Base-by-base conservation (phyloP, 2,113 vertebrate genomes). In the Trogon surrucura region DNA sequence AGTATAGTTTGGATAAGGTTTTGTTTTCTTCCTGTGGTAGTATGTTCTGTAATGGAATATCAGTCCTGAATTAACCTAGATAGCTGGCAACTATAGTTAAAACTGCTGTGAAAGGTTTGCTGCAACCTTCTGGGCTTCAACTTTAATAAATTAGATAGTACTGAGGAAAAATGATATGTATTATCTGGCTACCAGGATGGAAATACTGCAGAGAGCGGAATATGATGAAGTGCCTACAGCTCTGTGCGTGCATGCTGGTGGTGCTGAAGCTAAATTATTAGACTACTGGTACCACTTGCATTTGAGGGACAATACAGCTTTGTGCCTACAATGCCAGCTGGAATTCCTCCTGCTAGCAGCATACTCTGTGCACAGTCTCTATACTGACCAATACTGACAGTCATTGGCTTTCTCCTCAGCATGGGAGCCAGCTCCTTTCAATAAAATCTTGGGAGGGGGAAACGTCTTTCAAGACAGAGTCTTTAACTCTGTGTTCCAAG, bases 401-500 rank as follows among this genome's bases (percentile, higher is more conserved):
- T 38, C 54, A 8, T 16, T 51, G 71, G 36, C 38, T 74, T 71
- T 60, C n/a, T 51, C 45, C 66, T 87, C 8, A 23, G 47, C 16
- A 60, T 10, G 38, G 70, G 23, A 89, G 36, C 65, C 32, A 34
- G 27, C 6, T 41, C 27, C 65, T 62, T 66, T 32, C 79, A 34
- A 12, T 57, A 41, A 13, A n/a, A 78, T 44, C 11, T 1, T 18
- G 32, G n/a, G 26, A 32, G 44, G 11, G 21, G 41, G 41, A 13
- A 41, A 23, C 30, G 36, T 34, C 36, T 88, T 62, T 75, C 38
- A 57, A 67, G 83, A 86, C 66, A 58, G 66, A 22, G 16, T 58
- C 72, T 86, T 10, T 27, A 54, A 30, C 47, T 83, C 48, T 50
- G 34, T 0, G 0, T 62, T 66, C 56, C 60, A 27, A 0, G 3